Percentiles rank a stretch among this genome's conserved stretches.
phyloP scores from a whole-genome alignment of 2,113 vertebrate species.

The Tylochromis polylepis region DNA sequence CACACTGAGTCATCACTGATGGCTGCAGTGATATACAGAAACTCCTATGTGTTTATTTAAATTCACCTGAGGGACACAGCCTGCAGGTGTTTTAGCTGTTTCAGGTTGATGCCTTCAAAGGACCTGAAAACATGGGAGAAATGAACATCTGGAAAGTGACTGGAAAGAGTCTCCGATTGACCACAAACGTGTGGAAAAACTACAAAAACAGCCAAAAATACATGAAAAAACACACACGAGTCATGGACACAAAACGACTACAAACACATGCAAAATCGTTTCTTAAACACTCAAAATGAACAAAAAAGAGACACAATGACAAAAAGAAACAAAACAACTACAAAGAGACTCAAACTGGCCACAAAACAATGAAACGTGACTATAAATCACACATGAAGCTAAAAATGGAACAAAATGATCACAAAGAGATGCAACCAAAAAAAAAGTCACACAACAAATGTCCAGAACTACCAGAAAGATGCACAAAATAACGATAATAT shows the following conservation, averaged over 20 bases:
- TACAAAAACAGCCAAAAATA: too few species aligned
- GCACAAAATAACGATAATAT: not conserved
- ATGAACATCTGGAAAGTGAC: not conserved
- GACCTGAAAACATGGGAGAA: not conserved
- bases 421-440: not conserved
- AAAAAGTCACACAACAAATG: not conserved
- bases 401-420: not conserved
- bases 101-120: not conserved
- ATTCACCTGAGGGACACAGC: not conserved
- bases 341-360: not conserved
- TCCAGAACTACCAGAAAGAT: fast-evolving
- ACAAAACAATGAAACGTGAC: not conserved
- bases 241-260: too few species aligned
- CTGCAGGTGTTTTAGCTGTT: not conserved
- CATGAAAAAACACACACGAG: too few species aligned
- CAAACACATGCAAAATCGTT: too few species aligned
- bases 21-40: not conserved
- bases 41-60: not conserved
- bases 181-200: not conserved
- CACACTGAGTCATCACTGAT: not conserved
- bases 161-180: not conserved
- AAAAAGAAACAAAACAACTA: not conserved
- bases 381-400: fast-evolving
- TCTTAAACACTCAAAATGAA: not conserved
- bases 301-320: not conserved